A percentile compares a stretch with the other conserved stretches of the same genome.
phyloP scores from a whole-genome alignment of 2,797 vertebrate genomes.

The Eptatretus atami region DNA sequence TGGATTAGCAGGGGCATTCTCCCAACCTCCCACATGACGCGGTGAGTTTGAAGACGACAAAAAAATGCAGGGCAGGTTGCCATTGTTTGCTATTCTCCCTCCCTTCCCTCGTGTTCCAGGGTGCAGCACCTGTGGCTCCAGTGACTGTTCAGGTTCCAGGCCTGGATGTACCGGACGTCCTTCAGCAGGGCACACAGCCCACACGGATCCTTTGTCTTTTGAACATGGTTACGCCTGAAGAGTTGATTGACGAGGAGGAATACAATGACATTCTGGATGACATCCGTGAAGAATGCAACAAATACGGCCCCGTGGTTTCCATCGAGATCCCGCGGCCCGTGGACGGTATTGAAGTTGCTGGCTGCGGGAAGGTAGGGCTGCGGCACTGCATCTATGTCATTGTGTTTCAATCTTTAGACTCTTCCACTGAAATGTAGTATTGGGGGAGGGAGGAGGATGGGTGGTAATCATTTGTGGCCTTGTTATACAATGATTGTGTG shows the following conservation, averaged over 20 bases:
- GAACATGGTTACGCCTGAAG: conserved; percentile 79
- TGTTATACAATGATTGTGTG: neutral
- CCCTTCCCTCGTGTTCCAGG: conserved; percentile 19
- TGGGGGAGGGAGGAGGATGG: neutral
- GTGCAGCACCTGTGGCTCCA: conserved; percentile 64
- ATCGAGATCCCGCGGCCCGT: conserved; percentile 67
- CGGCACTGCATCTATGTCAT: neutral
- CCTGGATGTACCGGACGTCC: conserved; percentile 35
- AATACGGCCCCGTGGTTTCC: conserved; percentile 63
- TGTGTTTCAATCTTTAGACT: too few species aligned
- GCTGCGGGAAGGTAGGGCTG: conserved; percentile 47
- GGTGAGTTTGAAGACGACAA: too few species aligned
- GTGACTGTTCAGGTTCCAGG: conserved; percentile 79
- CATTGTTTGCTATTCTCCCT: too few species aligned
- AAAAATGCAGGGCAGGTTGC: too few species aligned
- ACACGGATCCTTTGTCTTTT: conserved; percentile 69
- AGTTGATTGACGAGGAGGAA: conserved; percentile 59
- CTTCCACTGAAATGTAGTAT: neutral
- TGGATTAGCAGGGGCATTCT: too few species aligned
- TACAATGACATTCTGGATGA: conserved; percentile 79
- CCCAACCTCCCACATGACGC: too few species aligned
- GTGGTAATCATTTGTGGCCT: neutral
- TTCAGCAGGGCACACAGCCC: conserved; percentile 62
- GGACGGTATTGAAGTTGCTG: conserved; percentile 51
- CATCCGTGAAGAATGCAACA: conserved; percentile 55